Base-by-base conservation (phyloP, 2,797 vertebrate genomes). In the Crossoptilon crossoptilon region DNA sequence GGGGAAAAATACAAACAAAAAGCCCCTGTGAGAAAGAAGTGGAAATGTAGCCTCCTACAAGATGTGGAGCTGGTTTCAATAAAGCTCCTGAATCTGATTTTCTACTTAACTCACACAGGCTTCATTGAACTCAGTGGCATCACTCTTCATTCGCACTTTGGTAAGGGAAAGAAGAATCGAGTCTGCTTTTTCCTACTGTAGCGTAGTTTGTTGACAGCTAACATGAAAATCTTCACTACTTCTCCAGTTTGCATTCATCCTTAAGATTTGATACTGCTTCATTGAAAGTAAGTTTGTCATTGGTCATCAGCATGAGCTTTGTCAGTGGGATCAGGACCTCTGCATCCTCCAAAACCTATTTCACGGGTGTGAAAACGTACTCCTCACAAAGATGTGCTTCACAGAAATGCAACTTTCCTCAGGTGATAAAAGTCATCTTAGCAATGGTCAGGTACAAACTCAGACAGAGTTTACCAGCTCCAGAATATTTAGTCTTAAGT, bases 1-100 rank as follows among this genome's bases (percentile, higher is more conserved):
- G 94, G 92, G 91, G 39, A 33, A 97, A 98, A 97, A 97, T 96
- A 98, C 94, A 98, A 97, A 97, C 97, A 98, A 96, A 97, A 93
- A 95, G 37, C 26, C 48, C 88, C 73, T 91, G 75, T 95, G 96
- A 95, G 95, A 95, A 96, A 87, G 74, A 66, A 76, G 78, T 78
- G 14, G 79, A 91, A 94, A 94, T 76, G n/a, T 58, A 93, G 59
- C 46, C 58, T 93, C 66, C 64, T 87, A 59, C 37, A 70, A 71
- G 80, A 90, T 41, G 68, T 55, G 14, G 31, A 12, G 3, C 43
- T 81, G 74, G 41, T 68, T 84, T 96, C 9, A 0, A 74, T 69
- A 88, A 21, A 77, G 37, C 13, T 60, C 37, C 49, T 0, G 4
- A 79, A 53, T 91, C n/a, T 88, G 74, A 68, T 94, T 94, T 95